A percentile compares a stretch with the other conserved stretches of the same genome.
These are phyloP conservation scores for Carassius auratus DNA, from an alignment of 2,113 vertebrate genomes.

Conservation along the genomic window DNA sequence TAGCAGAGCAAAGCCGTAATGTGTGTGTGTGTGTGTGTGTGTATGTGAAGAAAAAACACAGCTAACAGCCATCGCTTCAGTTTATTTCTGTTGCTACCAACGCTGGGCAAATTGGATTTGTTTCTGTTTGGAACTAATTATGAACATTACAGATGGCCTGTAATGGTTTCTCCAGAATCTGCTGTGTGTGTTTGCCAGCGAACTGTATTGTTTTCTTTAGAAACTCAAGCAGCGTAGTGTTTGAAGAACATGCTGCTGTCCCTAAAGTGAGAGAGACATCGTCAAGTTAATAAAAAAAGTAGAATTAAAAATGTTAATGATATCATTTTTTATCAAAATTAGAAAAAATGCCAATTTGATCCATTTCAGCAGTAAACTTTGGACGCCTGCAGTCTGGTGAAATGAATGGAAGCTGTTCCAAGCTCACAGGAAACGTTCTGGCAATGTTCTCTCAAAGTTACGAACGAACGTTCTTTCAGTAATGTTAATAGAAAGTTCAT, in stretches of 20 bases:
- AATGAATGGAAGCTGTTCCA: too few relatives aligned
- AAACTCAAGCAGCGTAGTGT: background rate
- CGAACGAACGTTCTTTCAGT: too few relatives aligned
- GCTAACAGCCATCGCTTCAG: constrained; percentile 49
- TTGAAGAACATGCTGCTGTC: background rate
- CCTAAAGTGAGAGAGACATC: background rate
- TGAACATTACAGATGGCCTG: constrained; percentile 68
- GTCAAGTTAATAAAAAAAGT: too few relatives aligned
- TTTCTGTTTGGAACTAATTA: constrained; percentile 68
- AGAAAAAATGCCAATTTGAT: background rate
- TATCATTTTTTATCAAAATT: background rate
- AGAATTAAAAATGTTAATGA: background rate
- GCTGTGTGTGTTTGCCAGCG: constrained; percentile 52
- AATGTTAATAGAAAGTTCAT: too few relatives aligned
- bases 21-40: constrained; percentile 14
- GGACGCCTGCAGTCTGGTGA: too few relatives aligned
- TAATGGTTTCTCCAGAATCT: constrained; percentile 59
- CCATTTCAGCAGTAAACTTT: too few relatives aligned
- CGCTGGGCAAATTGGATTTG: constrained; percentile 45
- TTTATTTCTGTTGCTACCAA: constrained; percentile 53
- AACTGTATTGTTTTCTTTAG: constrained; percentile 28
- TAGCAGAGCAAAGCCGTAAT: constrained; percentile 1
- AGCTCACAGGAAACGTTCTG: too few relatives aligned
- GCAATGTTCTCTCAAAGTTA: too few relatives aligned
- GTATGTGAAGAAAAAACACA: constrained; percentile 9